phyloP scores from a whole-genome alignment of 2,797 vertebrate genomes.

The Gymnothorax reevesii region DNA sequence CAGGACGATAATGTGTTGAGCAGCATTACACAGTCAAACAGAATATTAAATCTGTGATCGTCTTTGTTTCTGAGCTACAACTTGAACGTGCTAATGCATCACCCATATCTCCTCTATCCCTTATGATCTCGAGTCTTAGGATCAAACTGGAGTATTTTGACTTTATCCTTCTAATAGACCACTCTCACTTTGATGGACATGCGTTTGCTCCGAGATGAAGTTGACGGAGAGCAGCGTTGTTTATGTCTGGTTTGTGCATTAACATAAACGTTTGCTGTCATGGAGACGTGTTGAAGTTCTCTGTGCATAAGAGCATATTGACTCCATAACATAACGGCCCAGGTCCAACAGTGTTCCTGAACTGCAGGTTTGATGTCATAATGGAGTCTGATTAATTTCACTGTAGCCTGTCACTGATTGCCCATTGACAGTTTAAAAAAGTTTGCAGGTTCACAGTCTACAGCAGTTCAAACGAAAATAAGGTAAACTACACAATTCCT shows the following conservation, averaged over 20 bases:
- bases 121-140: too few species aligned
- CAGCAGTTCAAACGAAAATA: background rate
- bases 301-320: background rate
- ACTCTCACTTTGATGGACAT: conserved; percentile 42
- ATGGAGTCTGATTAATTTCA: background rate
- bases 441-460: background rate
- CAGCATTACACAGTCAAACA: background rate
- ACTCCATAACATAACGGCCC: background rate
- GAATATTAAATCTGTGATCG: background rate
- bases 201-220: conserved; percentile 48
- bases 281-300: conserved; percentile 1
- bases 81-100: background rate
- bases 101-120: background rate
- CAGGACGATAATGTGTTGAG: background rate
- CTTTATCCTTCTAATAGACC: background rate
- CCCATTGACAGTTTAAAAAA: background rate
- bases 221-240: conserved; percentile 34
- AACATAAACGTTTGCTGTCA: conserved; percentile 51
- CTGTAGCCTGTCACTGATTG: background rate
- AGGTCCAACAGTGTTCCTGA: background rate
- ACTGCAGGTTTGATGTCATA: background rate
- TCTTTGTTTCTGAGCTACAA: background rate
- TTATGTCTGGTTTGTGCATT: conserved; percentile 46
- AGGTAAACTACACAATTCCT: background rate
- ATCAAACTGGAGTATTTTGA: background rate